A percentile compares a stretch with the other conserved stretches of the same genome.
These are phyloP conservation scores for Engraulis encrasicolus DNA, from an alignment of 2,113 vertebrate species.

Conservation along the genomic window DNA sequence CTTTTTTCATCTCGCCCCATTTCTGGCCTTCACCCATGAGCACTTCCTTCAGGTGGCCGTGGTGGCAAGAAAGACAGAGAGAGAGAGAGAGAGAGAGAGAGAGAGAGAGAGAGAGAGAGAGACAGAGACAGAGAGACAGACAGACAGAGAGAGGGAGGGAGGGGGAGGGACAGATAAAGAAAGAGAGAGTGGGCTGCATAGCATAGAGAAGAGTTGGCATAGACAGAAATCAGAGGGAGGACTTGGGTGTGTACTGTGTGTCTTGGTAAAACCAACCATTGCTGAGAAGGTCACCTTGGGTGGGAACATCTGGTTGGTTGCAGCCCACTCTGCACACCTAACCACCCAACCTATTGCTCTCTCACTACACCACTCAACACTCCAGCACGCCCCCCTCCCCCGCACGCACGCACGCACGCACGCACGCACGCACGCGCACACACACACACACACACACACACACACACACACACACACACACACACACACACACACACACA, in stretches of 20 bases:
- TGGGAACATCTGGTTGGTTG: not conserved
- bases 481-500: not conserved
- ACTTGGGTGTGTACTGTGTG: not conserved
- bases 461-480: no score
- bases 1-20: not conserved
- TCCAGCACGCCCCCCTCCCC: no score
- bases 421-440: no score
- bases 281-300: not conserved
- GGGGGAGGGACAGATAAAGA: no score
- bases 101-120: not conserved
- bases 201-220: no score
- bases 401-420: no score
- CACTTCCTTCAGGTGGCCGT: not conserved
- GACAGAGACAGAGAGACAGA: not conserved
- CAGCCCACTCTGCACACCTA: not conserved
- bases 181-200: no score
- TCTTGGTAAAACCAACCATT: not conserved
- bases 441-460: no score
- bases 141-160: no score
- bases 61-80: not conserved
- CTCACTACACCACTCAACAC: no score
- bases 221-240: no score
- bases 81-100: constrained; percentile 1
- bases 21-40: not conserved
- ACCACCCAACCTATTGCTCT: not conserved